Conservation (phyloP, 2,888 invertebrate genomes). For the Gryllus longicercus region DNA sequence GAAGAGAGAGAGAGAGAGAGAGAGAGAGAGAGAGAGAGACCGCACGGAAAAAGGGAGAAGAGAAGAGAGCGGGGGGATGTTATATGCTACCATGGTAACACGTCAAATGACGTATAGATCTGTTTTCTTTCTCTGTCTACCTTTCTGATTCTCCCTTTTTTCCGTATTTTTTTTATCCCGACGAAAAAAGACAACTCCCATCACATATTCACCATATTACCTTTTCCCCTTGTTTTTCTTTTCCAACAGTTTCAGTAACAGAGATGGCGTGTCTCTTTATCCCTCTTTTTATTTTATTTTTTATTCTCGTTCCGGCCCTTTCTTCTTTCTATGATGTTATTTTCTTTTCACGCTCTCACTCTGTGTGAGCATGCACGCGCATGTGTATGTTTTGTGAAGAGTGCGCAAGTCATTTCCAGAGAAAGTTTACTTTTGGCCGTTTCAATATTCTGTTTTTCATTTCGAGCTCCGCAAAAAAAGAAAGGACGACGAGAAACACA, state of each 20-base stretch:
- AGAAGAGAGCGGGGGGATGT: conserved; percentile 30
- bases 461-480: conserved; percentile 37
- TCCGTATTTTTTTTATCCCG: conserved; percentile 37
- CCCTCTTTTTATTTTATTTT: conserved; percentile 29
- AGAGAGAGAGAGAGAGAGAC: no score
- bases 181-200: conserved; percentile 39
- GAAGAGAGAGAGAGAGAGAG: no score
- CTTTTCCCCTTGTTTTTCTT: conserved; percentile 47
- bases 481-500: conserved; percentile 33
- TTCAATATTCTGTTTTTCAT: conserved; percentile 44
- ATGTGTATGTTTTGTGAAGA: conserved; percentile 34
- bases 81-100: conserved; percentile 52
- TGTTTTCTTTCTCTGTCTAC: conserved; percentile 33
- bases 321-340: conserved; percentile 31
- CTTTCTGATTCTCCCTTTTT: conserved; percentile 43
- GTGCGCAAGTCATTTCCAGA: conserved; percentile 38
- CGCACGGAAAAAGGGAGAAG: not conserved
- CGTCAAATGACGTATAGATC: conserved; percentile 55
- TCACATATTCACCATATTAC: conserved; percentile 53
- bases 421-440: conserved; percentile 43
- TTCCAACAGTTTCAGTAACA: conserved; percentile 43
- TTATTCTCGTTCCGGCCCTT: conserved; percentile 41
- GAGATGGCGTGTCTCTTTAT: conserved; percentile 27
- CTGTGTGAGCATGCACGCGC: not conserved
- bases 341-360: conserved; percentile 28